Percentiles rank a stretch among this genome's conserved stretches.
These are phyloP conservation scores for Otus sunia DNA, from an alignment of 2,113 vertebrate genomes.

Conservation along the genomic window DNA sequence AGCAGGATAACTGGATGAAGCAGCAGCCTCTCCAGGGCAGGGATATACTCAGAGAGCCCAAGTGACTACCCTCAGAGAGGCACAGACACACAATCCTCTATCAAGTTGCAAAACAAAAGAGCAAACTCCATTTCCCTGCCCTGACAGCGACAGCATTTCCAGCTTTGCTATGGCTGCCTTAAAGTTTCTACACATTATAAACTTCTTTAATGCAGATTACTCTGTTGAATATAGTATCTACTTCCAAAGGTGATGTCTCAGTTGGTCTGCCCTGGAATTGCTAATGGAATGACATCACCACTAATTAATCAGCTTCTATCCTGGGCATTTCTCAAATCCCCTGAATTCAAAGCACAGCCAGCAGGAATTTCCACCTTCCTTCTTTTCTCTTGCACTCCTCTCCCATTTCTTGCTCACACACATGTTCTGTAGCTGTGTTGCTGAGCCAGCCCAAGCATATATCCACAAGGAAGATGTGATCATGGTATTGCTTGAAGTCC, in stretches of 20 bases:
- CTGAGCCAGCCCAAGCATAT: not conserved
- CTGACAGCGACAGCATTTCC: not conserved
- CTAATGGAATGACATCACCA: not conserved
- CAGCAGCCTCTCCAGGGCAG: not conserved
- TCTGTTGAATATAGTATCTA: not conserved
- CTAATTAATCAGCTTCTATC: conserved; percentile 24
- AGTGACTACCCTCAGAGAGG: not conserved
- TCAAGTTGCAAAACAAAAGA: not conserved
- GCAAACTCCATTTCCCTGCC: not conserved
- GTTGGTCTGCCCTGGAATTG: not conserved
- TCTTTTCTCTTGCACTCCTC: not conserved
- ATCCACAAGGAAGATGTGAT: not conserved
- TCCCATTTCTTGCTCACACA: not conserved
- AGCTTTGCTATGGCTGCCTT: not conserved
- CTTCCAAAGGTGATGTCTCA: not conserved
- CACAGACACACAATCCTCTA: not conserved
- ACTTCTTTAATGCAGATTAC: not conserved
- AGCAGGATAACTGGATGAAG: not conserved
- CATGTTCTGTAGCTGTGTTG: not conserved
- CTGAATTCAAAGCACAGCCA: not conserved
- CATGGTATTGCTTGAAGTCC: not conserved
- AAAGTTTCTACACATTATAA: not conserved
- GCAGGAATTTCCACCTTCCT: not conserved
- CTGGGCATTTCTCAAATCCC: not conserved
- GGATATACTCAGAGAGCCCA: not conserved